Percentiles rank a stretch among this genome's conserved stretches.
These are phyloP conservation scores for Montipora foliosa DNA, from an alignment of 64 coral and sea anemone species.

Conservation along the genomic window DNA sequence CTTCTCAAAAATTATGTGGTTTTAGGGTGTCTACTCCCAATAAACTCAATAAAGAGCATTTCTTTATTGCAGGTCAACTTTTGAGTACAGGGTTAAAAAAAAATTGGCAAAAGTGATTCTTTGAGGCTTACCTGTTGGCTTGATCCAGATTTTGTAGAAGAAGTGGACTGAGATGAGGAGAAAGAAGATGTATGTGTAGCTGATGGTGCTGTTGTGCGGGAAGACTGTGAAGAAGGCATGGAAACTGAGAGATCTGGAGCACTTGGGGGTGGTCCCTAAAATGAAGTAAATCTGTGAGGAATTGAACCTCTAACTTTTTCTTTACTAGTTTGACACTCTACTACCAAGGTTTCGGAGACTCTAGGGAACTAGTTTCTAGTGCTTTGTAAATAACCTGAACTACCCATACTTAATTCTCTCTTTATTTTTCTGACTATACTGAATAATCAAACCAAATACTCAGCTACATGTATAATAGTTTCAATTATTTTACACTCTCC, in stretches of 20 bases:
- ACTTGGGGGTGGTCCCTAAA: background rate
- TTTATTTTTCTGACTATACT: background rate
- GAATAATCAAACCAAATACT: too few relatives aligned
- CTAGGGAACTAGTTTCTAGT: background rate
- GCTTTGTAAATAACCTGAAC: background rate
- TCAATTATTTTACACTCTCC: too few relatives aligned
- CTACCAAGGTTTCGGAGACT: too few relatives aligned
- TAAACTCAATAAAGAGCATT: too few relatives aligned
- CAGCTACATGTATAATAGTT: too few relatives aligned
- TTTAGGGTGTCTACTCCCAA: too few relatives aligned
- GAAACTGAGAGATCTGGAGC: constrained; percentile 1
- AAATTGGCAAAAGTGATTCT: too few relatives aligned
- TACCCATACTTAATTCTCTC: background rate
- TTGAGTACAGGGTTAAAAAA: too few relatives aligned
- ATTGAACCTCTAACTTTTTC: too few relatives aligned
- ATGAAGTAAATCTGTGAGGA: background rate
- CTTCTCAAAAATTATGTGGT: too few relatives aligned
- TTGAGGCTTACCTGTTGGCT: background rate
- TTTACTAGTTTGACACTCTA: too few relatives aligned
- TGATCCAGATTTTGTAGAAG: constrained; percentile 32
- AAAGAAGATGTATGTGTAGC: constrained; percentile 37
- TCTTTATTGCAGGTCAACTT: too few relatives aligned
- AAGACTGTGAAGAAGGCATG: background rate
- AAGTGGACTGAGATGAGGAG: constrained; percentile 5
- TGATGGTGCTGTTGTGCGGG: constrained; percentile 21